phyloP scores from a whole-genome alignment of 2,797 vertebrate species.

The Agapornis canus region DNA sequence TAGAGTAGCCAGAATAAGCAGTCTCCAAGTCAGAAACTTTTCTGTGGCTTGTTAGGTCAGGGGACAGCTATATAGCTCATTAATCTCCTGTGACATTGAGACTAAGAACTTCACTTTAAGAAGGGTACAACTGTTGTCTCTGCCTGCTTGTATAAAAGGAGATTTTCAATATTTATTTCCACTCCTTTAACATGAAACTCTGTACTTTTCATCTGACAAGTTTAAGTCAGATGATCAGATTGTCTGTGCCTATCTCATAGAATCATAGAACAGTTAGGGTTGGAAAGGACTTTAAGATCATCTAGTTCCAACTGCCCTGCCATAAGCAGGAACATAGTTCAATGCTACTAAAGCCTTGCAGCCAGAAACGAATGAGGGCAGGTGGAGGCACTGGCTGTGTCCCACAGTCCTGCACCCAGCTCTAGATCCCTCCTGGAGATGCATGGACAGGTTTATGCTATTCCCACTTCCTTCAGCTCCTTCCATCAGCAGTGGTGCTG shows the following conservation, averaged over 20 bases:
- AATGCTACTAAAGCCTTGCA: not conserved
- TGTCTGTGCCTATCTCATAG: constrained; percentile 13
- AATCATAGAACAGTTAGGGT: no score
- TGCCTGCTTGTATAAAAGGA: constrained; percentile 22
- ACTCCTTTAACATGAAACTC: not conserved
- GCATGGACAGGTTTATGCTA: not conserved
- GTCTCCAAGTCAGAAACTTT: not conserved
- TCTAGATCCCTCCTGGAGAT: not conserved
- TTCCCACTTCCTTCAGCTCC: not conserved
- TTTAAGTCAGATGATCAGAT: constrained; percentile 50
- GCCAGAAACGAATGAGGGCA: accelerated
- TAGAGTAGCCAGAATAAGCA: not conserved
- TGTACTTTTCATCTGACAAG: constrained; percentile 6
- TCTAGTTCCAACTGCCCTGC: no score
- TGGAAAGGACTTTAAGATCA: no score
- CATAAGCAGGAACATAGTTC: not conserved
- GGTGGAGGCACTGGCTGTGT: accelerated
- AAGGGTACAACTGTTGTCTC: not conserved
- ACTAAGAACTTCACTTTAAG: not conserved
- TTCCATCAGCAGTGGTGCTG: not conserved
- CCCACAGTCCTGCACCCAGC: accelerated
- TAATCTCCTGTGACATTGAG: not conserved
- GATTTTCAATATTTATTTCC: constrained; percentile 24
- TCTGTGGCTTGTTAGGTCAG: not conserved
- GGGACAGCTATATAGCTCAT: not conserved